Conservation (phyloP, 2,113 vertebrate genomes). For the Mesocricetus auratus region DNA sequence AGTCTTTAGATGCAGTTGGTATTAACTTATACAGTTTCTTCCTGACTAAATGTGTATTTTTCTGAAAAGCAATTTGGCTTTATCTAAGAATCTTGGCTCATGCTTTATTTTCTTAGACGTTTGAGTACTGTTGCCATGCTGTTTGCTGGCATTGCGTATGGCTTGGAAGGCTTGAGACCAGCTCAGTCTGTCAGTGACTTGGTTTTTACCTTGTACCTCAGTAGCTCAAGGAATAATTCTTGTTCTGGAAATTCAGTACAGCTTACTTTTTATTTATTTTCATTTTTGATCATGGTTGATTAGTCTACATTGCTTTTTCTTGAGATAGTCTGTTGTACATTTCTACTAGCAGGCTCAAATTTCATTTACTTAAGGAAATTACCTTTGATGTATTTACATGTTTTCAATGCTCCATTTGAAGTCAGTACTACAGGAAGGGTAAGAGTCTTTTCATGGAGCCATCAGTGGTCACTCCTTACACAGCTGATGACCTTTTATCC, state of each 20-base stretch:
- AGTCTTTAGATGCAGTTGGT: neutral
- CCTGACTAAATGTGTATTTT: neutral
- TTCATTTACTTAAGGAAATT: slow-evolving; percentile 5
- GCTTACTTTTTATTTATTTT: neutral
- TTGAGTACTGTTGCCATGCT: neutral
- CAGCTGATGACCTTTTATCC: neutral
- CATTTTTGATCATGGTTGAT: neutral
- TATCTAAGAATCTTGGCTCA: slow-evolving; percentile 27
- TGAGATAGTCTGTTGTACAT: fast-evolving
- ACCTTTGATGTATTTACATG: neutral
- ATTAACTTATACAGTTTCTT: neutral
- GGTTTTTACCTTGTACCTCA: neutral
- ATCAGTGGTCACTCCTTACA: fast-evolving
- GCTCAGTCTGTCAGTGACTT: neutral
- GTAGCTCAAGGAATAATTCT: neutral
- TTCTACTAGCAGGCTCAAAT: neutral
- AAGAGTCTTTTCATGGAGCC: neutral
- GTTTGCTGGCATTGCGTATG: neutral
- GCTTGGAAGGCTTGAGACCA: neutral
- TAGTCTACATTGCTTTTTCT: slow-evolving; percentile 3
- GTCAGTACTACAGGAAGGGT: neutral
- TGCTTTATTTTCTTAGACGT: slow-evolving; percentile 4
- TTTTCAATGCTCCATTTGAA: neutral
- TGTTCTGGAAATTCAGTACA: neutral
- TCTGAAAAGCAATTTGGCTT: neutral